Evolutionary conservation across 1,140 invertebrate genomes (phyloP).

Genomic region (Apolygus lucorum): DNA sequence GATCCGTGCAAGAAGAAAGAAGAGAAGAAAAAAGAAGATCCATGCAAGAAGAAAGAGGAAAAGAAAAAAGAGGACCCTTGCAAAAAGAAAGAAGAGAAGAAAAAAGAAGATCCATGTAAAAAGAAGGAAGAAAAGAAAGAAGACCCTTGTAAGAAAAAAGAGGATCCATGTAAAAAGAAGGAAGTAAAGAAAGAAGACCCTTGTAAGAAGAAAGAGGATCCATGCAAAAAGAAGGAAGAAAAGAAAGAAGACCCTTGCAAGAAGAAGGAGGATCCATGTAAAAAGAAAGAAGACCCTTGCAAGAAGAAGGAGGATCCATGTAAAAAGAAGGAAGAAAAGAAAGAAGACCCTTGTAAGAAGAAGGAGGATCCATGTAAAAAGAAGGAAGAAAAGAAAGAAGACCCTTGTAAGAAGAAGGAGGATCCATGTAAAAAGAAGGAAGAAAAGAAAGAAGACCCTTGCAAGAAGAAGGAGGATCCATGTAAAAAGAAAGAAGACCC

Average conservation of each 20-base stretch:
- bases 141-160: conserved; percentile 3
- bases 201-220: conserved; percentile 8
- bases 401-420: conserved; percentile 9
- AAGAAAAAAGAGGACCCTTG: conserved; percentile 10
- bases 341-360: conserved; percentile 17
- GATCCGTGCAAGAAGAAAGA: conserved; percentile 5
- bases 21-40: not conserved
- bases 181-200: conserved; percentile 18
- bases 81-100: conserved; percentile 20
- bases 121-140: conserved; percentile 17
- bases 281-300: conserved; percentile 23
- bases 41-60: not conserved
- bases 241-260: conserved; percentile 23
- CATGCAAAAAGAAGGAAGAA: conserved; percentile 17
- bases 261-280: conserved; percentile 18
- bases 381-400: conserved; percentile 20
- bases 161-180: not conserved
- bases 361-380: conserved; percentile 20
- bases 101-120: conserved; percentile 18
- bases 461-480: conserved; percentile 20
- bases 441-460: conserved; percentile 18
- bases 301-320: conserved; percentile 10
- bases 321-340: conserved; percentile 17
- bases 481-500: conserved; percentile 24
- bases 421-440: conserved; percentile 20